Conservation (phyloP, 2,113 vertebrate genomes). For the Silurus glanis region DNA sequence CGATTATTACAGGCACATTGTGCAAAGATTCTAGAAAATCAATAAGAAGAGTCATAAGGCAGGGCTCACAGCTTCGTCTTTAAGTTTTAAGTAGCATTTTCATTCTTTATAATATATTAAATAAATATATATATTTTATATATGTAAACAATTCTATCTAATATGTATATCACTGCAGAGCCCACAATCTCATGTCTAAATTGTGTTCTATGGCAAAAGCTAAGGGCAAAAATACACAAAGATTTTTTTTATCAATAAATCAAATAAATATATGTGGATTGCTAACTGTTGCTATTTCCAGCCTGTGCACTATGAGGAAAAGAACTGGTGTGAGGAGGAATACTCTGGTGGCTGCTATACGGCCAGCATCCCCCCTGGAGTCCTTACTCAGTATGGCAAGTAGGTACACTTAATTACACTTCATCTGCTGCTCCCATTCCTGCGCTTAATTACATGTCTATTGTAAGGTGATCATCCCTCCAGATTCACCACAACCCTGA, state of each 20-base stretch:
- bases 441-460: neutral
- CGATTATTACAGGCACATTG: neutral
- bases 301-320: constrained; percentile 97
- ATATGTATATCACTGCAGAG: neutral
- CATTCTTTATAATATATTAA: neutral
- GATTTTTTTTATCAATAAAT: too few relatives aligned
- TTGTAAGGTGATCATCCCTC: neutral
- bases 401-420: constrained; percentile 56
- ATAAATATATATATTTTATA: neutral
- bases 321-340: constrained; percentile 98
- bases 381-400: constrained; percentile 94
- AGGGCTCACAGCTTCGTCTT: neutral
- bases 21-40: neutral
- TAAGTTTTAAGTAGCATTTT: neutral
- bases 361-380: constrained; percentile 89
- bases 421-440: neutral
- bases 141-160: neutral
- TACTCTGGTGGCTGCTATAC: constrained; percentile 98
- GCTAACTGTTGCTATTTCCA: constrained; percentile 53
- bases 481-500: neutral
- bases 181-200: neutral
- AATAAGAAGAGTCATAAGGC: neutral
- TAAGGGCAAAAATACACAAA: neutral
- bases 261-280: neutral
- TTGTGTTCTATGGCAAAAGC: neutral